Evolutionary conservation across 2,113 vertebrate species (phyloP), one percentile per base, ranked within the genome.

Genomic region (Ornithorhynchus anatinus): DNA sequence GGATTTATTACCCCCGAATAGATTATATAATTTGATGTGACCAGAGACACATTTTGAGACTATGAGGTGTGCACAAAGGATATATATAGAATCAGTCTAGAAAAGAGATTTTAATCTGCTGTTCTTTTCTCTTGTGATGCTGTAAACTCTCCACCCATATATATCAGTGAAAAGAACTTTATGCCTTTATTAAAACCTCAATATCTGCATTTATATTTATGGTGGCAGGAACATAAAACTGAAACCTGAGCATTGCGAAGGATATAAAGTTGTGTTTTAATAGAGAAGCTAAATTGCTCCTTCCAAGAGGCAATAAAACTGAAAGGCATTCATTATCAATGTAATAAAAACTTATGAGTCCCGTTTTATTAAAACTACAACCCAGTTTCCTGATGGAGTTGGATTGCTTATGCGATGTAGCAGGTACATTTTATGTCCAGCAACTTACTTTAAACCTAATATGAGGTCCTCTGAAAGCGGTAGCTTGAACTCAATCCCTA

Each of bases 301-400:
- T 83, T 89, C 73, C 48, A 86, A 88, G 83, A 90, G 84, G 79
- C 84, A 90, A 87, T 93, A 92, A 92, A 92, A 85, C 43, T 74
- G 66, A 86, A 90, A 88, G 87, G 50, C 80, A 83, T 93, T 92
- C 87, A 91, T 90, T 92, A 90, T 88, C 83, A 88, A 88, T 87
- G 86, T 83, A 91, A 91, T 94, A 92, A 93, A 92, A 91, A 81
- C 81, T 89, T 91, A 88, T 51, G 85, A 89, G 81, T 89, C 65
- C 68, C 61, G 69, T 90, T 93, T 92, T 91, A 91, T 92, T 92
- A 90, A 93, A 92, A 88, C 81, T 89, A 85, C 79, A 81, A 58
- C 79, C 79, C 82, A 59, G 71, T 88, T 89, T 90, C 76, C 72
- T 91, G 82, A 75, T 86, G 69, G 68, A 79, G 19, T 53, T 82